Base-by-base conservation (phyloP, 1,140 invertebrate genomes). In the Brachystomella parvula region DNA sequence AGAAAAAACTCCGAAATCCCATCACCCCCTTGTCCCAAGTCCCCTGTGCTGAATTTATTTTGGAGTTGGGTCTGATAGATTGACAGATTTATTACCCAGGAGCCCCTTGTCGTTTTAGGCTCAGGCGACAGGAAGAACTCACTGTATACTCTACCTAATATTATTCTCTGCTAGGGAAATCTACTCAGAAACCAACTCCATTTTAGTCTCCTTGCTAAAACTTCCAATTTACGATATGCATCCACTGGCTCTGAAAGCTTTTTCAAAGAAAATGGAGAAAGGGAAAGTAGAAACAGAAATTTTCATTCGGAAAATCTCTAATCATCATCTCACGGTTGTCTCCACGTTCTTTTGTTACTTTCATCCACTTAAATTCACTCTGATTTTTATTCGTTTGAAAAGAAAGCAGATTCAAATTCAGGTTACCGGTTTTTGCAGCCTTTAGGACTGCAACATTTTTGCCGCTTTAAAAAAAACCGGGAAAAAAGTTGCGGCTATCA, bases 41-140 rank as follows among this genome's bases (percentile, higher is more conserved):
- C 70, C 70, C 70, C 29, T 47, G 70, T 67, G 70, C 57, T 68
- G 70, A 69, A 71, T 71, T 68, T 69, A 71, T 71, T 71, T 71
- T 68, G 64, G 68, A 71, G 67, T 71, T 71, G 68, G 62, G 64
- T 44, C 56, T 66, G 61, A 71, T 68, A 71, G 70, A 71, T 71
- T 71, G 70, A 67, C 70, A 71, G 70, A 71, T 71, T 71, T 71
- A 71, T 71, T 71, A 63, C 62, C 30, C 35, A 49, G 30, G 44
- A 65, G 63, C 63, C 53, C 32, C 63, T 53, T 64, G 47, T 64
- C 63, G 29, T 64, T 56, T 64, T 64, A 53, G 49, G 49, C 49
- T 19, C 15, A 53, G 24, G 49, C 49, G 12, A 26, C 49, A 19
- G 49, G 49, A 24, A 53, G 49, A 24, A 53, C 49, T 24, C 49